Conservation (phyloP, 2,113 vertebrate species). For the Pyrgilauda ruficollis region DNA sequence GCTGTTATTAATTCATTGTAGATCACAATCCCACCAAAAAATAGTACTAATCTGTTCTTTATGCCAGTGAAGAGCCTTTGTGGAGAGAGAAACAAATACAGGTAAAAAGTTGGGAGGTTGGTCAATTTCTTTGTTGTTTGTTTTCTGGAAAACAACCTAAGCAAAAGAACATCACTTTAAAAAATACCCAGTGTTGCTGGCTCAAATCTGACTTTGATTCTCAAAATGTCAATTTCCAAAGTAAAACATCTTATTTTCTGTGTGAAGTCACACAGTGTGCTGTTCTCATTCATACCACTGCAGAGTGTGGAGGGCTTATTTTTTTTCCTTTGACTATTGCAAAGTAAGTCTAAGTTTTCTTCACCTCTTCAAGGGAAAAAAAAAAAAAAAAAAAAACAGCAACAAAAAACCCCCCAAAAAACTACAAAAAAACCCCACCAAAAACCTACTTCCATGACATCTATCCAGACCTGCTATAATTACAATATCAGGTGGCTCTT, state of each 20-base stretch:
- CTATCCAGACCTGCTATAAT: background rate
- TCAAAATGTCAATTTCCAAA: background rate
- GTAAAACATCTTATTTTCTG: background rate
- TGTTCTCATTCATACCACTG: background rate
- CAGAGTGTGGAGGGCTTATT: background rate
- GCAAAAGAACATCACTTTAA: background rate
- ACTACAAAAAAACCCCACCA: too few species aligned
- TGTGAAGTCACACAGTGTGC: background rate
- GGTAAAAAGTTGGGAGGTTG: background rate
- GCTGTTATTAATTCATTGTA: background rate
- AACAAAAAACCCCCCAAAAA: too few species aligned
- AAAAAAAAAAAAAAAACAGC: too few species aligned
- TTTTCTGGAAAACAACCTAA: background rate
- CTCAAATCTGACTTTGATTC: background rate
- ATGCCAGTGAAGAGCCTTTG: background rate
- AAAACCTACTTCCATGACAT: background rate
- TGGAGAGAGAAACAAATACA: background rate
- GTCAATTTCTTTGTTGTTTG: background rate
- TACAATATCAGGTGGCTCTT: background rate
- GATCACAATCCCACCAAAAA: background rate
- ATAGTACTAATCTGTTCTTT: background rate
- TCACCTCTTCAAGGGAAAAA: background rate
- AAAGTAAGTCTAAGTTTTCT: background rate
- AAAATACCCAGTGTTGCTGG: background rate
- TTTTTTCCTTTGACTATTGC: background rate